Conservation (phyloP, 1,140 invertebrate genomes). For the Formica exsecta region DNA sequence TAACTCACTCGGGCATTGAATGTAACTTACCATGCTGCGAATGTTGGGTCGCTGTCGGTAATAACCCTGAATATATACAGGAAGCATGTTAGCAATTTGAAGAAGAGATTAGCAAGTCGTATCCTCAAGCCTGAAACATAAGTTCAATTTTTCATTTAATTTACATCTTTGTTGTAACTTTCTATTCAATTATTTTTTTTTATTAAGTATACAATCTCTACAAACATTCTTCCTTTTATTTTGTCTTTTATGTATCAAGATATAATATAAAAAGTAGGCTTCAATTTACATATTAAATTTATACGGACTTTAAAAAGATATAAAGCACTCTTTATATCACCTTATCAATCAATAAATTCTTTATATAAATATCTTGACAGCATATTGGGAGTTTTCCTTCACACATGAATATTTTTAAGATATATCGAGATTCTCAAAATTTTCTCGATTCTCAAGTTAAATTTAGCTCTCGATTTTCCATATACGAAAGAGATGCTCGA, state of each 20-base stretch:
- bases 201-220: not conserved
- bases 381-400: too few relatives aligned
- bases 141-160: constrained; percentile 33
- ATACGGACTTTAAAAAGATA: not conserved
- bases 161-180: not conserved
- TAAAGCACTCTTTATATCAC: not conserved
- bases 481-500: not conserved
- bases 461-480: not conserved
- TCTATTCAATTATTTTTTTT: not conserved
- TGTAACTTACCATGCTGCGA: constrained; percentile 93
- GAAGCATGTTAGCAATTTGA: constrained; percentile 98
- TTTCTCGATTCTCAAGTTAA: not conserved
- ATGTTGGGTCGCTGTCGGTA: constrained; percentile 94
- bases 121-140: constrained; percentile 95
- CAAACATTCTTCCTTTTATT: not conserved
- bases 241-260: not conserved
- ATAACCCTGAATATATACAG: constrained; percentile 98
- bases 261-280: not conserved
- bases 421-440: not conserved
- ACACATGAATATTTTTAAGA: not conserved
- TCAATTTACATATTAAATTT: not conserved
- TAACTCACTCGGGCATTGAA: constrained; percentile 2
- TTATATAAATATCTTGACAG: not conserved
- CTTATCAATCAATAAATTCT: not conserved
- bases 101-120: constrained; percentile 97